Base-by-base conservation (phyloP, 2,113 vertebrate genomes). In the Labeo rohita region DNA sequence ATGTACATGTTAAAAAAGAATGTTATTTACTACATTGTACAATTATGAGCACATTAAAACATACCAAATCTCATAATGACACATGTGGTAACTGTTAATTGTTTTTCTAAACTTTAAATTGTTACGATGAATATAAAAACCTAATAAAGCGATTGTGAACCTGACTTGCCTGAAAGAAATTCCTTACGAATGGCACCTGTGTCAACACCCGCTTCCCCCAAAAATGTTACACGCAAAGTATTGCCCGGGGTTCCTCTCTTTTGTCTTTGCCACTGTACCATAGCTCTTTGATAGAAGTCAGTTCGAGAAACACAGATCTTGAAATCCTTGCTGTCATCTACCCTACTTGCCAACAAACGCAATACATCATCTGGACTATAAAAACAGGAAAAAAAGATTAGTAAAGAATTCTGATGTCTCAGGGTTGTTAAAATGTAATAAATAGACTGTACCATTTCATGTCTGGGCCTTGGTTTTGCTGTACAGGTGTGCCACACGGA, bases 231-330 rank as follows among this genome's bases (percentile, higher is more conserved):
- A 43, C 59, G 80, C 8, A 81, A 70, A 52, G 66, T 34, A 15
- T 65, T 52, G 43, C 5, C 45, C 8, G 73, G 86, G 59, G 80
- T 39, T n/a, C 49, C 21, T 74, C 39, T 83, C 47, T 85, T 85
- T 45, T 88, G 87, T 6, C 77, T n/a, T 75, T 88, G 63, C 87
- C 87, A 88, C 54, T 80, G 83, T 56, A 85, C 21, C 10, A 88
- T 61, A 47, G 61, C 87, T 80, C 83, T 61, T 65, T 85, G 43
- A 4, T 80, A 28, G n/a, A 87, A 52, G 75, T 87, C 65, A 11
- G 36, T 54, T 21, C 86, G 59, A 15, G 86, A 52, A 50, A 88
- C 77, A 16, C 54, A 54, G 54, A 88, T 85, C 21, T 80, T 87
- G 59, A 87, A 87, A n/a, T 78, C 43, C 66, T 65, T 76, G 39